Evolutionary conservation across 2,113 vertebrate genomes (phyloP).

Genomic region (Ageneiosus marmoratus): DNA sequence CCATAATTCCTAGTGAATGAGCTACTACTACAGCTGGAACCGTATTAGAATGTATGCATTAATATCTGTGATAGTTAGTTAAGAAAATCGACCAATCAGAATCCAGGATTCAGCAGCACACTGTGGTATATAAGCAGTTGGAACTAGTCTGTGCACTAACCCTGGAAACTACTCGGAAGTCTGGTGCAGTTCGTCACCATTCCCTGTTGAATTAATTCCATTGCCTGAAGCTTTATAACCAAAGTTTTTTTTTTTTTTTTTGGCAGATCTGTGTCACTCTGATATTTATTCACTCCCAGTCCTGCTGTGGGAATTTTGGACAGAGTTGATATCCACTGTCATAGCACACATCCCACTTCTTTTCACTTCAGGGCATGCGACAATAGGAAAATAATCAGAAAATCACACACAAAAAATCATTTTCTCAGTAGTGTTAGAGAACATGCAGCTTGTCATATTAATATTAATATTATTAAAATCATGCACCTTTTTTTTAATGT

Average conservation of each 20-base stretch:
- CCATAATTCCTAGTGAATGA: background rate
- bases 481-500: too few relatives aligned
- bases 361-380: background rate
- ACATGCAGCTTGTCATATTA: background rate
- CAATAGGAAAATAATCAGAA: background rate
- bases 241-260: constrained; percentile 31
- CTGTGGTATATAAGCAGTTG: background rate
- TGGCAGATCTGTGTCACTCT: constrained; percentile 37
- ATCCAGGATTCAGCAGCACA: background rate
- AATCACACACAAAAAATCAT: too few relatives aligned
- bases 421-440: background rate
- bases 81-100: background rate
- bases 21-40: background rate
- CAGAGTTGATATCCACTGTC: background rate
- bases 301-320: background rate
- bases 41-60: background rate
- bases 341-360: background rate
- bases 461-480: too few relatives aligned
- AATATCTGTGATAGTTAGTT: background rate
- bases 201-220: constrained; percentile 48
- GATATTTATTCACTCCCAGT: constrained; percentile 16
- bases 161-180: background rate
- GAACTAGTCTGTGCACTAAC: background rate
- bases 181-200: background rate
- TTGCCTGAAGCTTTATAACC: constrained; percentile 24